phyloP scores from a whole-genome alignment of 1,140 invertebrate genomes.

The Lepidurus apus region DNA sequence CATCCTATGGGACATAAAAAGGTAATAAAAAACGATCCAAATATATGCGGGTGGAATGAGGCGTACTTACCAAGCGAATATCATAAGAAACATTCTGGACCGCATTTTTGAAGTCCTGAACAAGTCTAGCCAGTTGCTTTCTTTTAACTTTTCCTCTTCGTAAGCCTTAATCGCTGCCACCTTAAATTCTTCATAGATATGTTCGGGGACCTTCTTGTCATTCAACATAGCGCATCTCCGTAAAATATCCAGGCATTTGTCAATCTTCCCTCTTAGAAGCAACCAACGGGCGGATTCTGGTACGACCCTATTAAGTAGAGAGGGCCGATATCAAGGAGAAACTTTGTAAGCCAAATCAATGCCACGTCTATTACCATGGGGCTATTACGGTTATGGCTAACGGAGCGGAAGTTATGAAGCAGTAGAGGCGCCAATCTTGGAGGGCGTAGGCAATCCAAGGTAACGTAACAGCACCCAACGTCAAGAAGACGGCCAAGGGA shows the following conservation, averaged over 20 bases:
- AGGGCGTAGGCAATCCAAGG: constrained; percentile 75
- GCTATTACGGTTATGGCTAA: constrained; percentile 61
- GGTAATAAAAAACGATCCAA: constrained; percentile 32
- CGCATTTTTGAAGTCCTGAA: constrained; percentile 66
- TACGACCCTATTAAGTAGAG: constrained; percentile 25
- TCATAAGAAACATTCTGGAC: constrained; percentile 64
- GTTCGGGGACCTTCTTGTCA: constrained; percentile 61
- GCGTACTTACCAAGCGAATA: constrained; percentile 61
- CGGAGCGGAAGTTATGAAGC: constrained; percentile 66
- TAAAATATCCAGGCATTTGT: constrained; percentile 68
- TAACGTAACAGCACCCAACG: constrained; percentile 64
- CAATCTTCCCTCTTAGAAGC: constrained; percentile 70
- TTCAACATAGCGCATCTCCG: constrained; percentile 74
- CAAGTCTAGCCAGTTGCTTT: constrained; percentile 65
- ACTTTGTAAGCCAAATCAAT: constrained; percentile 24
- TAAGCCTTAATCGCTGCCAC: constrained; percentile 39
- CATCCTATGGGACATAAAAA: constrained; percentile 54
- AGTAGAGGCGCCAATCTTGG: constrained; percentile 67
- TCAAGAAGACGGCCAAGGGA: constrained; percentile 78
- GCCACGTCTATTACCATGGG: constrained; percentile 48
- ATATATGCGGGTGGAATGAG: neutral
- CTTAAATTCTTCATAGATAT: constrained; percentile 65
- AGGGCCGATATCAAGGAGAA: neutral
- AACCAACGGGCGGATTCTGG: constrained; percentile 55
- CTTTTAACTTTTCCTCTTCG: constrained; percentile 58